Base-by-base conservation (phyloP, 2,888 invertebrate genomes). In the Drosophila anomalata region DNA sequence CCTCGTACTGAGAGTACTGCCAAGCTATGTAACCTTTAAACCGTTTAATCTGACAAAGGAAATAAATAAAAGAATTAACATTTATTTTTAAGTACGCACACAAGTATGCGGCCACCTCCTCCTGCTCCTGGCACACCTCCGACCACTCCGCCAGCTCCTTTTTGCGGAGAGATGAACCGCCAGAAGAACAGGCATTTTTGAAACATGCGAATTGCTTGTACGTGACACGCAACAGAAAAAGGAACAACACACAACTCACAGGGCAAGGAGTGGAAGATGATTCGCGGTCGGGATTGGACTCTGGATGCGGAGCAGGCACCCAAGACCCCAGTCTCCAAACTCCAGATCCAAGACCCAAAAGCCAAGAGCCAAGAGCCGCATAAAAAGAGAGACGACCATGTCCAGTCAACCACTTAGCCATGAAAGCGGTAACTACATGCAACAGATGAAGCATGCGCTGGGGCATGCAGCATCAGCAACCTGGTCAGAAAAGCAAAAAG, bases 181-280 rank as follows among this genome's bases (percentile, higher is more conserved):
- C 52, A 51, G 57, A 62, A 67, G 82, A 67, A 79, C 65, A 65
- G 71, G 88, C 89, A 87, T 87, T 89, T 85, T 88, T 82, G 89
- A 90, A 90, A 89, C 90, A 90, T 89, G 90, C 88, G 90, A 90
- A 90, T 90, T 89, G 90, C 88, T 88, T 90, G 89, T 90, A 90
- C 90, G 90, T 90, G 90, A 90, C 89, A 90, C 89, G 90, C 89
- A 90, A 89, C 81, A 81, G 81, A 82, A 77, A 80, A 78, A 70
- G 78, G 76, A 83, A 77, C 73, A 73, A 29, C 52, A 33, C 54
- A 36, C 39, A 36, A 44, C 41, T 42, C 50, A 50, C 31, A 50
- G 50, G 50, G 17, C 50, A 63, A 63, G 63, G 67, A 78, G 70
- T 56, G 75, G 73, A 61, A 44, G 60, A 62, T 46, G 57, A 54